Base-by-base conservation (phyloP, 2,113 vertebrate species). In the Atherinomorus stipes region DNA sequence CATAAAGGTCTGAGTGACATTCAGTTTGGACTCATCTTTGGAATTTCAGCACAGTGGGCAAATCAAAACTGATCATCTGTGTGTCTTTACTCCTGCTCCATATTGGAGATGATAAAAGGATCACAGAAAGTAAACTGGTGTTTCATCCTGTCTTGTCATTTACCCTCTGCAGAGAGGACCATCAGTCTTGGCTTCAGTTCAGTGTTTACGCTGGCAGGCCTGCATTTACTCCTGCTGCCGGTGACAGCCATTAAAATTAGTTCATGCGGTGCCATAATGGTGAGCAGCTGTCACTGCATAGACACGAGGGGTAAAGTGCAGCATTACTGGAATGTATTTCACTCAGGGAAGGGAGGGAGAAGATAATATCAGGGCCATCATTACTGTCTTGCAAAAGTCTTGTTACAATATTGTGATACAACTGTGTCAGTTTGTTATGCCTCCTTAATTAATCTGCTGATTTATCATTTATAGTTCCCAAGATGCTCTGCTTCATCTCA, bases 241-340 rank as follows among this genome's bases (percentile, higher is more conserved):
- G 78, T 85, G 83, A 87, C 86, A 80, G 79, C 72, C 78, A 87
- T 87, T 91, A 91, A 92, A 92, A 91, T 91, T 90, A 92, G 89
- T 90, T 84, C 84, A 74, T 60, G 73, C 82, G 57, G 88, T 64
- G 83, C 85, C 84, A 76, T 91, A 87, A 90, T 88, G 80, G 84
- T 83, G 76, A 88, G 87, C 92, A 92, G 91, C 91, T 92, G 93
- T 91, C 92, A 90, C 80, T 75, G 83, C 45, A 45, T 44, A 72
- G 80, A 81, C 84, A 76, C 80, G 78, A 65, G 76, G 68, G 87
- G 78, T 81, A 85, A 92, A 89, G 89, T 87, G 85, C 84, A 84
- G 85, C 72, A 81, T 78, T 79, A 76, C 84, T 86, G 72, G 77
- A 93, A 91, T 81, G 76, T 66, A 71, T 71, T 77, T 53, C 67